Evolutionary conservation across 2,113 vertebrate genomes (phyloP).

Genomic region (Dicerorhinus sumatrensis): DNA sequence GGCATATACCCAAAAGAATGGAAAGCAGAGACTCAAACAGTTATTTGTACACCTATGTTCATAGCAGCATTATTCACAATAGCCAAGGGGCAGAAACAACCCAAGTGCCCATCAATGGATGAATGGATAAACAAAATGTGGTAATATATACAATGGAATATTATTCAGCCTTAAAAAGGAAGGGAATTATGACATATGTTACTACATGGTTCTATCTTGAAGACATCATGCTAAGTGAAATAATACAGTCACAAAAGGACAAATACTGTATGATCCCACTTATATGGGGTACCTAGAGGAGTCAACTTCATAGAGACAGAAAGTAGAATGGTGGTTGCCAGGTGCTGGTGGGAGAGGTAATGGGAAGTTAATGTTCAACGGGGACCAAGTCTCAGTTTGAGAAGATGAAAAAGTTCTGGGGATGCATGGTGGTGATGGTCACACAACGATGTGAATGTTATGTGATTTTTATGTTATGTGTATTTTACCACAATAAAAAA

Average conservation of each 20-base stretch:
- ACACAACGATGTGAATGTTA: too few species aligned
- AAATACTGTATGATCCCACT: background rate
- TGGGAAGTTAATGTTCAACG: background rate
- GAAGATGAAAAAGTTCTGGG: background rate
- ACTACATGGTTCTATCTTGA: background rate
- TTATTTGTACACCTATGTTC: background rate
- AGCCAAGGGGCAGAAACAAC: background rate
- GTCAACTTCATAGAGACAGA: background rate
- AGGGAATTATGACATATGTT: background rate
- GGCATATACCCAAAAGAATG: background rate
- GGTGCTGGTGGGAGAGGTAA: rapidly evolving
- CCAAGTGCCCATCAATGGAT: background rate
- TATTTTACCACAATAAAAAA: background rate
- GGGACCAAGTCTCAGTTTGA: background rate
- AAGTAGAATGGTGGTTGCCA: background rate
- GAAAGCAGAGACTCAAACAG: background rate
- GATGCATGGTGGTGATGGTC: too few species aligned
- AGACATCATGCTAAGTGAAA: background rate
- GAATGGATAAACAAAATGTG: background rate
- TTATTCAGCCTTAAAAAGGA: background rate
- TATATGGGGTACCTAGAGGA: background rate
- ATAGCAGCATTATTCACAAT: background rate
- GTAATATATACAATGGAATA: too few species aligned
- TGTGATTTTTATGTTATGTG: background rate
- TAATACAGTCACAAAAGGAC: background rate